These are phyloP conservation scores for Theodoxus fluviatilis DNA, from an alignment of 2,888 invertebrate genomes.

Conservation along the genomic window DNA sequence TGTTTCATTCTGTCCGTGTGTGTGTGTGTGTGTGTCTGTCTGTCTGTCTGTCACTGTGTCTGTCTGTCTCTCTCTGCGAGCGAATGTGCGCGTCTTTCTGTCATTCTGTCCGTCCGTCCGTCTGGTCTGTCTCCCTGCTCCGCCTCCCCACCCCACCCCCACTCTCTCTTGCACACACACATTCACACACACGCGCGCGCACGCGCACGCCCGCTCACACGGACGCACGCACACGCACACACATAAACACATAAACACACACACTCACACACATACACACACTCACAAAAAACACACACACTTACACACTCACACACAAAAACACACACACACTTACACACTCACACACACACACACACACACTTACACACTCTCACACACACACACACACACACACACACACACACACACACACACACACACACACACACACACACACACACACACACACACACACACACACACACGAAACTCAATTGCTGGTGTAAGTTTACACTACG, in stretches of 20 bases:
- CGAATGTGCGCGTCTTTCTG: neutral
- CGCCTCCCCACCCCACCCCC: neutral
- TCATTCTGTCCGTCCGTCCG: neutral
- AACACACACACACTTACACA: neutral
- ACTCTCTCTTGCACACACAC: neutral
- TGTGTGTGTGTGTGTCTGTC: neutral
- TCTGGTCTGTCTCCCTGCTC: neutral
- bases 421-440: conserved; percentile 1
- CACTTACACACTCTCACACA: neutral
- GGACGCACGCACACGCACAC: neutral
- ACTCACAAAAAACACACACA: neutral
- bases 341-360: neutral
- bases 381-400: conserved; percentile 7
- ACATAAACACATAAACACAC: neutral
- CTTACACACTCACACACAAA: conserved; percentile 1
- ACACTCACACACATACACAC: neutral
- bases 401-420: conserved; percentile 6
- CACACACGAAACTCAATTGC: neutral
- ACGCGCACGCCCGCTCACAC: neutral
- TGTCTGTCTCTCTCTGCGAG: neutral
- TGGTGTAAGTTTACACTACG: conserved; percentile 3
- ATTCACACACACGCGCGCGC: too few relatives aligned
- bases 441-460: neutral
- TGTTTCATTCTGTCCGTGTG: neutral
- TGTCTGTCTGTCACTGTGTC: neutral